A percentile compares a stretch with the other conserved stretches of the same genome.
Evolutionary conservation across 2,113 vertebrate species (phyloP).

Genomic region (Cinclus mexicanus): DNA sequence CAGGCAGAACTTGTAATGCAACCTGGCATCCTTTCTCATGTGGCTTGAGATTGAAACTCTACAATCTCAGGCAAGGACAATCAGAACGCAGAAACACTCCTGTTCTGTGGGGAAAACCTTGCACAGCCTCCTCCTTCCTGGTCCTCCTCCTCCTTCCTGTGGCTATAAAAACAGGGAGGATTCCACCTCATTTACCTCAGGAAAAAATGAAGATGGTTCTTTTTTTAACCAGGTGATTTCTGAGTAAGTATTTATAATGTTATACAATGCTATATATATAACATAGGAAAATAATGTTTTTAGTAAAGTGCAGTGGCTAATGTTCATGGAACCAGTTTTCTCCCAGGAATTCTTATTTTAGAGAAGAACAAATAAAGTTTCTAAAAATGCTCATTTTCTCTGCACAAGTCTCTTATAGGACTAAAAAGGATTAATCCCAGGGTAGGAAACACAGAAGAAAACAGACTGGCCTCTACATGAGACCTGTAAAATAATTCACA

Average conservation of each 20-base stretch:
- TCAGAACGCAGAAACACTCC: not conserved
- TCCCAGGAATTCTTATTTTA: not conserved
- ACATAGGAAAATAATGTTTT: not conserved
- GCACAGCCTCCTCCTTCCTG: not conserved
- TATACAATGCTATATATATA: not conserved
- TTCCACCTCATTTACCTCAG: not conserved
- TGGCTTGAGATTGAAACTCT: not conserved
- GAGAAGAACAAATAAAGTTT: not conserved
- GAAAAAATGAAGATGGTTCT: not conserved
- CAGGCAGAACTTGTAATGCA: not conserved
- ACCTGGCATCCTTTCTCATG: not conserved
- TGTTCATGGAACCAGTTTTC: not conserved
- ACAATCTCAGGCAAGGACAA: not conserved
- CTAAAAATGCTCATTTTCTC: not conserved
- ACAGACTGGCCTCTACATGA: not conserved
- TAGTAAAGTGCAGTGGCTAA: not conserved
- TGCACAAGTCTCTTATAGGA: not conserved
- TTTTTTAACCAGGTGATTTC: not conserved
- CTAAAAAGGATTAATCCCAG: not conserved
- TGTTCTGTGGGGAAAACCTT: not conserved
- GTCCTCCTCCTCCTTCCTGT: not conserved
- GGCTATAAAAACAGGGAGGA: not conserved
- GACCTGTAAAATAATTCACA: not conserved
- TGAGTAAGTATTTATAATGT: not conserved
- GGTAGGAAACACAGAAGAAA: not conserved